These are phyloP conservation scores for Tyto alba DNA, from an alignment of 2,113 vertebrate genomes.

Conservation along the genomic window DNA sequence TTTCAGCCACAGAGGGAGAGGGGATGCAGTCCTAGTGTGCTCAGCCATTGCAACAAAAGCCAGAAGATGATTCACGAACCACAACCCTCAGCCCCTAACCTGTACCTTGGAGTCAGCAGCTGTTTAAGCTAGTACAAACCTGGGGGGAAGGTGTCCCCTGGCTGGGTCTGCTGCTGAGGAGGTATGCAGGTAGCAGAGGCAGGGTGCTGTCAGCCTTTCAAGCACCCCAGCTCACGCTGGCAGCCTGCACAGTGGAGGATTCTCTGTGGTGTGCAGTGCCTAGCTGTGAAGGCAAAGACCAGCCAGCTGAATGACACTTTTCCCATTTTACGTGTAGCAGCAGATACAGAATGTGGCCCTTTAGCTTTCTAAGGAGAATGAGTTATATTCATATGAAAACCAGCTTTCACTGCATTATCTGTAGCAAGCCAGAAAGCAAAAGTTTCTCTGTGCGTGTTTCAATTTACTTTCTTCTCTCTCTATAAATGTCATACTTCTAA, in stretches of 20 bases:
- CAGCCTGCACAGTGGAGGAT: neutral
- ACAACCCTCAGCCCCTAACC: neutral
- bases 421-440: neutral
- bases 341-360: neutral
- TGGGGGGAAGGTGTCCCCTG: neutral
- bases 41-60: neutral
- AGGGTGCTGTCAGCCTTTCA: neutral
- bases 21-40: neutral
- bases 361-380: neutral
- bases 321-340: neutral
- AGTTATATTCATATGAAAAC: neutral
- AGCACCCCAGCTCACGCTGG: neutral
- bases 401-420: neutral
- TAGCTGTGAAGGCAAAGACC: neutral
- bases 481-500: neutral
- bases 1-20: neutral
- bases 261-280: accelerated
- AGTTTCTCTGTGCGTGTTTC: neutral
- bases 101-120: neutral
- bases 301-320: neutral
- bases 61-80: neutral
- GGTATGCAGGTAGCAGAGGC: neutral
- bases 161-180: neutral
- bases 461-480: neutral
- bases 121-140: neutral